Base-by-base conservation (phyloP, 2,797 vertebrate genomes). In the Aldrovandia affinis region DNA sequence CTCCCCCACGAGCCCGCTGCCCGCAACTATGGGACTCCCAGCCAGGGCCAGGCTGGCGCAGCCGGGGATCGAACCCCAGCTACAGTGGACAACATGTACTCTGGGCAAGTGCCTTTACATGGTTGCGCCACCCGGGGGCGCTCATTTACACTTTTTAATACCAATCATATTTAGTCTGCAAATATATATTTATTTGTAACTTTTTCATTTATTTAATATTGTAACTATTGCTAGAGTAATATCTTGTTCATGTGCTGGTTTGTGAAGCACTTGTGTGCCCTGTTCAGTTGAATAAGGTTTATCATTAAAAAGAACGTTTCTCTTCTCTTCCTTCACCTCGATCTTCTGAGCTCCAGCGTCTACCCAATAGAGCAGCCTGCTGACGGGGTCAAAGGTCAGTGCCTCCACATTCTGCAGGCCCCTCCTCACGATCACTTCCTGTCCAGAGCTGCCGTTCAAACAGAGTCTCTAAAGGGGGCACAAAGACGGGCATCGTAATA, bases 361-460 rank as follows among this genome's bases (percentile, higher is more conserved):
- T 39, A 99, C 97, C 98, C 98, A 99, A 92, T 99, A 99, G 0
- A 99, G 96, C 86, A 99, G 91, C 83, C 96, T 94, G 89, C 98
- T 98, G 89, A 99, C 93, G 55, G 98, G 96, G 87, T 99, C 98
- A 81, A 99, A 99, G 77, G 97, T 97, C 92, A 99, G 92, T 1
- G 98, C 98, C 89, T 99, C 98, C 22, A 99, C 98, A 0, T 97
- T 99, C 91, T 97, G 96, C 87, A 99, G 87, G 81, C 96, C 97
- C 0, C 96, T 97, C 89, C 91, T 96, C 81, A 99, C 91, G 2
- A 99, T 96, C 5, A 99, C 95, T 86, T 99, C 97, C 90, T 99
- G 98, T 22, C 97, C 97, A 0, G 97, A 95, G 87, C 96, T 99
- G 83, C 98, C 98, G 0, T 99, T 98, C 87, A 99, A 93, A 92